Evolutionary conservation across 1,140 invertebrate genomes (phyloP).

Genomic region (Drosophila tani): DNA sequence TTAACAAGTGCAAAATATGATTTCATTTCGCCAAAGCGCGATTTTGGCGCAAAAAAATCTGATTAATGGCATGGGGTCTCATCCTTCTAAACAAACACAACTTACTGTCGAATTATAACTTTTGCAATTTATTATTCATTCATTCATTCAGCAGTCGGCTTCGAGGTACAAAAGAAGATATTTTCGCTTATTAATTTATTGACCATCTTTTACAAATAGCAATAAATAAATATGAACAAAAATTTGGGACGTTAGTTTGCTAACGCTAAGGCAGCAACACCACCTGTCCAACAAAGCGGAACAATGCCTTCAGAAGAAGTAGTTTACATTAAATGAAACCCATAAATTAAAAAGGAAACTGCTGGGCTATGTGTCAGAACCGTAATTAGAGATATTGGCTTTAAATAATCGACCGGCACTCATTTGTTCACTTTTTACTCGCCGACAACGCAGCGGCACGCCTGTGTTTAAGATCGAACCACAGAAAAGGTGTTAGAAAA

Average conservation of each 20-base stretch:
- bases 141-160: not conserved
- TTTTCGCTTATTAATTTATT: conserved; percentile 19
- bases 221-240: conserved; percentile 13
- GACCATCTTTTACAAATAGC: conserved; percentile 12
- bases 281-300: conserved; percentile 68
- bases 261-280: conserved; percentile 31
- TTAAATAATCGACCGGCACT: conserved; percentile 63
- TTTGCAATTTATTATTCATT: conserved; percentile 11
- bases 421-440: conserved; percentile 72
- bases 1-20: not conserved
- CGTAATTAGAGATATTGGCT: conserved; percentile 80
- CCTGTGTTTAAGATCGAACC: conserved; percentile 63
- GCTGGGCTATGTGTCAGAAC: conserved; percentile 70
- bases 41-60: not conserved
- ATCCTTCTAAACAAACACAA: conserved; percentile 19
- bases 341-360: conserved; percentile 77
- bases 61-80: conserved; percentile 7
- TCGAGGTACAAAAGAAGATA: not conserved
- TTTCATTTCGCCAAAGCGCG: not conserved
- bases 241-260: conserved; percentile 43
- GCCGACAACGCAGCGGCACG: conserved; percentile 77
- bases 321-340: conserved; percentile 69
- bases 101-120: conserved; percentile 11
- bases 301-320: conserved; percentile 61
- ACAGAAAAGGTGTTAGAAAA: conserved; percentile 77